Evolutionary conservation across 2,113 vertebrate genomes (phyloP).

Genomic region (Chaetops frenatus): DNA sequence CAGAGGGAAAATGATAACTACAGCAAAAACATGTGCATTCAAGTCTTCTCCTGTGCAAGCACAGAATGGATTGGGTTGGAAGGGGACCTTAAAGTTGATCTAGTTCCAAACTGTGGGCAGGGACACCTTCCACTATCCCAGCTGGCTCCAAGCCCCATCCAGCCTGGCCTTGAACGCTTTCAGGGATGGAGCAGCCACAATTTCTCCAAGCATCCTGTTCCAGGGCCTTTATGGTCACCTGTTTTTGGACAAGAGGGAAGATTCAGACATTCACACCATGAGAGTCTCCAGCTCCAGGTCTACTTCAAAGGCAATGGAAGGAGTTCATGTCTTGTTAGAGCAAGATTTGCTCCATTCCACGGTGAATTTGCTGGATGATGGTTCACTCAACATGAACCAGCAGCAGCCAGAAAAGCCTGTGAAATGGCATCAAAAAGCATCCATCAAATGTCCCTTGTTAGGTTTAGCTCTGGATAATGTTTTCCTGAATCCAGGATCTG

Average conservation of each 20-base stretch:
- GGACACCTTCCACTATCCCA: background rate
- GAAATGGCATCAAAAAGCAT: background rate
- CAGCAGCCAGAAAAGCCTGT: background rate
- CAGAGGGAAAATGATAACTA: background rate
- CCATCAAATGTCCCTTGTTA: background rate
- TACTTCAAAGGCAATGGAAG: background rate
- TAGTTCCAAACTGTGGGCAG: background rate
- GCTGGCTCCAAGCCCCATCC: background rate
- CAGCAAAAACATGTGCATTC: background rate
- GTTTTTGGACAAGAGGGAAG: background rate
- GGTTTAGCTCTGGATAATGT: background rate
- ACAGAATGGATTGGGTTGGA: background rate
- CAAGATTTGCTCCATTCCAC: background rate
- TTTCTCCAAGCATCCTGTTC: background rate
- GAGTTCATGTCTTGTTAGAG: background rate
- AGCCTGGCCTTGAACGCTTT: background rate
- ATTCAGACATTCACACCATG: background rate
- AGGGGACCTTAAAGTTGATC: background rate
- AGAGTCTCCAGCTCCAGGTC: background rate
- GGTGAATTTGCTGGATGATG: background rate
- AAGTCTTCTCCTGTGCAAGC: background rate
- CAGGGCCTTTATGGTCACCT: background rate
- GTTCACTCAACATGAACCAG: background rate
- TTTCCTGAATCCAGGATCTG: background rate
- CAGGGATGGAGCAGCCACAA: background rate